phyloP scores from a whole-genome alignment of 2,797 vertebrate species.

The Thripadectes ignobilis region DNA sequence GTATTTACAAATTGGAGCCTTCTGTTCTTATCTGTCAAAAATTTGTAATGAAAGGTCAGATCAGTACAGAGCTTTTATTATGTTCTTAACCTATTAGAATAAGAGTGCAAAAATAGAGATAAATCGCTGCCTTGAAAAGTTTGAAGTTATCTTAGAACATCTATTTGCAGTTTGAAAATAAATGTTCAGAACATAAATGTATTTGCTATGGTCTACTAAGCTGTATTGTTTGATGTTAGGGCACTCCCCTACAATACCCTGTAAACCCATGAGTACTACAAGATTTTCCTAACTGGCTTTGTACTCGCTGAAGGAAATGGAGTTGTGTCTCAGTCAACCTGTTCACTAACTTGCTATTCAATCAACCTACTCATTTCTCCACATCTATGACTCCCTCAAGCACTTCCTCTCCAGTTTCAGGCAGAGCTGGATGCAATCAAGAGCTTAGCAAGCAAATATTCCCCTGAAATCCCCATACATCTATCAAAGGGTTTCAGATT shows the following conservation, averaged over 20 bases:
- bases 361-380: neutral
- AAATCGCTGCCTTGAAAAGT: neutral
- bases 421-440: neutral
- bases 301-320: neutral
- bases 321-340: neutral
- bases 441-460: neutral
- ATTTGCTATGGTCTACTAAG: neutral
- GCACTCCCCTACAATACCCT: neutral
- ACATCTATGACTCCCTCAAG: neutral
- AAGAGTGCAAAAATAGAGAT: neutral
- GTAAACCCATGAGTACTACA: rapidly evolving
- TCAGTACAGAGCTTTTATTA: neutral
- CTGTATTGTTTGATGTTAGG: neutral
- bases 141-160: neutral
- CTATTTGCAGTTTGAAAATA: neutral
- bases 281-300: neutral
- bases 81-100: neutral
- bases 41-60: neutral
- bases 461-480: neutral
- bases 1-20: neutral
- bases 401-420: neutral
- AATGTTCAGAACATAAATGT: neutral
- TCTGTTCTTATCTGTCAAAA: neutral
- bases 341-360: neutral
- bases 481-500: neutral